Conservation (phyloP, 2,113 vertebrate species). For the Gymnobelideus leadbeateri region DNA sequence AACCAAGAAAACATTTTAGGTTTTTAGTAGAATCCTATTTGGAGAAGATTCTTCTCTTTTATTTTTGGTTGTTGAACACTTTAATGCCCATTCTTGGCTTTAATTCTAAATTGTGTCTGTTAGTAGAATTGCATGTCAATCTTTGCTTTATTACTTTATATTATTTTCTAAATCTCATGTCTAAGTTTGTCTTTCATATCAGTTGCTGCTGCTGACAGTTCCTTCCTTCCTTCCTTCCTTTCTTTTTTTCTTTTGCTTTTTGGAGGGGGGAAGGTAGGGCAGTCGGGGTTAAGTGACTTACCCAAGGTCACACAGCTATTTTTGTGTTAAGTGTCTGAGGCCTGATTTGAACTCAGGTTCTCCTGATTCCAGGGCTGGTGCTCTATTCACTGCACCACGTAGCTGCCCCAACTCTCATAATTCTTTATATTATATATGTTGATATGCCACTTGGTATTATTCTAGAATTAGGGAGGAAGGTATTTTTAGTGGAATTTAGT, state of each 20-base stretch:
- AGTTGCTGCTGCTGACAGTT: neutral
- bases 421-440: conserved; percentile 19
- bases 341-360: no score
- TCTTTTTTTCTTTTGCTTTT: no score
- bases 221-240: no score
- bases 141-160: conserved; percentile 39
- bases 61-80: conserved; percentile 26
- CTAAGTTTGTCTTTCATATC: conserved; percentile 48
- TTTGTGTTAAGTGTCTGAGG: no score
- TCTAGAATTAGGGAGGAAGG: conserved; percentile 44
- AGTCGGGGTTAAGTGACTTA: no score
- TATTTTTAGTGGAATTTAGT: conserved; percentile 32
- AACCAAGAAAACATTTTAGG: neutral
- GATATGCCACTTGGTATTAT: conserved; percentile 53
- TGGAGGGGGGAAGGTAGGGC: no score
- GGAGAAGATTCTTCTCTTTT: conserved; percentile 27
- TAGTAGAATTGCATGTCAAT: conserved; percentile 56
- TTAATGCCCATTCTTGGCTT: conserved; percentile 31
- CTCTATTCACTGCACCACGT: no score
- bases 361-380: no score
- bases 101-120: conserved; percentile 54
- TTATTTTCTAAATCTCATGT: conserved; percentile 45
- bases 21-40: conserved; percentile 24
- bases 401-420: neutral
- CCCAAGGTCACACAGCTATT: no score